Evolutionary conservation across 2,113 vertebrate species (phyloP).

Genomic region (Aphelocoma coerulescens): DNA sequence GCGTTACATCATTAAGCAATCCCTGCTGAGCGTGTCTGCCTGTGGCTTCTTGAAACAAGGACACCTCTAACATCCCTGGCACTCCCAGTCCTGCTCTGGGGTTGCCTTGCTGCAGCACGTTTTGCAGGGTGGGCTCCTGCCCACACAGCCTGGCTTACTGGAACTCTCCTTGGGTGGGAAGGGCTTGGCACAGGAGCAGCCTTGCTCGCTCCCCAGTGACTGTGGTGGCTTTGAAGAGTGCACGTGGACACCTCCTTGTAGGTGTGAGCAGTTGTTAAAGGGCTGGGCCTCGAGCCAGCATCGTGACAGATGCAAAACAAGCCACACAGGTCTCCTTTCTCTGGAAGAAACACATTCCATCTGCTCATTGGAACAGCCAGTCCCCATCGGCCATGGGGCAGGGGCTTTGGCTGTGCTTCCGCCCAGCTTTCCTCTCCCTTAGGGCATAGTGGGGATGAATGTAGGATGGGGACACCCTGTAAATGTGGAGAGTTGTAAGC

Average conservation of each 20-base stretch:
- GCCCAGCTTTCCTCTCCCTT: background rate
- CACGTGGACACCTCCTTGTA: fast-evolving
- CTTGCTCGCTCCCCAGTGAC: background rate
- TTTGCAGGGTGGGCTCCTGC: background rate
- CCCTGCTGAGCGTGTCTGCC: background rate
- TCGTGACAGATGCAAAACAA: background rate
- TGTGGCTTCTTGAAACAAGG: background rate
- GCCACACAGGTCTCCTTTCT: background rate
- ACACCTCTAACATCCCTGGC: fast-evolving
- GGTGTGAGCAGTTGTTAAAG: background rate
- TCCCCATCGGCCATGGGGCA: too few relatives aligned
- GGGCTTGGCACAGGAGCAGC: background rate
- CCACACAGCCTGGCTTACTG: background rate
- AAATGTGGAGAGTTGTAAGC: background rate
- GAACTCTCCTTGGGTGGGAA: background rate
- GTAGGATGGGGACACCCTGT: background rate
- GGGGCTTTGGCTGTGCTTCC: background rate
- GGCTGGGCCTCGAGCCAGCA: background rate
- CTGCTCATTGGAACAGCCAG: background rate
- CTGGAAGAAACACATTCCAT: background rate
- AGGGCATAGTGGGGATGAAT: background rate
- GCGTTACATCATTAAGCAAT: background rate
- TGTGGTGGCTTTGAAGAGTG: fast-evolving
- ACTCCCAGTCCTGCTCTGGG: fast-evolving
- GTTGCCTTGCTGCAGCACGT: background rate